A percentile compares a stretch with the other conserved stretches of the same genome.
phyloP scores from a whole-genome alignment of 2,113 vertebrate species.

The Ameiurus melas region DNA sequence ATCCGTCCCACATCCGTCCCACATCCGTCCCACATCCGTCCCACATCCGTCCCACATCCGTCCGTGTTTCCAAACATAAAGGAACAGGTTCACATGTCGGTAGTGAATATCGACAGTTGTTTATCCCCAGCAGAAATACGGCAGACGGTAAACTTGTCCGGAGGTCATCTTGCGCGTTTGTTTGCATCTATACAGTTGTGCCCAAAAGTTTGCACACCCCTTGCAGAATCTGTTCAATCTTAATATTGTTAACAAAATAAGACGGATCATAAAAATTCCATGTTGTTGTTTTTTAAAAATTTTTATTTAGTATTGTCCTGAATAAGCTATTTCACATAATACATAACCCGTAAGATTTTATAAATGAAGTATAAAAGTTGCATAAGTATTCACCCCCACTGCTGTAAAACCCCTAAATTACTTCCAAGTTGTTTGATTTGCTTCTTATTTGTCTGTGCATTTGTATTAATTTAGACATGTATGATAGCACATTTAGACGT shows the following conservation, averaged over 20 bases:
- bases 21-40: background rate
- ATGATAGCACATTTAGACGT: background rate
- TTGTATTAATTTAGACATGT: background rate
- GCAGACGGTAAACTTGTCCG: background rate
- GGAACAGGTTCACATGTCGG: background rate
- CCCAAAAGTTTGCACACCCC: no score
- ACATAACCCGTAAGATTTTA: background rate
- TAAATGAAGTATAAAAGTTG: background rate
- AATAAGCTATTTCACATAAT: no score
- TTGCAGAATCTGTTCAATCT: no score
- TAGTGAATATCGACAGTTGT: background rate
- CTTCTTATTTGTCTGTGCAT: background rate
- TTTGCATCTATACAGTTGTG: background rate
- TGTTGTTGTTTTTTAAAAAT: no score
- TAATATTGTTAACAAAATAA: no score
- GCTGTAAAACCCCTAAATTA: background rate
- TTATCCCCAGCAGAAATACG: background rate
- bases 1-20: background rate
- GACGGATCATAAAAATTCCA: no score
- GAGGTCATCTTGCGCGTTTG: conserved; percentile 16
- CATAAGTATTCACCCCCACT: background rate
- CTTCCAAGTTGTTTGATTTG: background rate
- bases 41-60: background rate
- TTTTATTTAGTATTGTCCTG: no score
- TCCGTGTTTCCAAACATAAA: background rate